A percentile compares a stretch with the other conserved stretches of the same genome.
Evolutionary conservation across 2,797 vertebrate genomes (phyloP).

Genomic region (Semotilus atromaculatus): DNA sequence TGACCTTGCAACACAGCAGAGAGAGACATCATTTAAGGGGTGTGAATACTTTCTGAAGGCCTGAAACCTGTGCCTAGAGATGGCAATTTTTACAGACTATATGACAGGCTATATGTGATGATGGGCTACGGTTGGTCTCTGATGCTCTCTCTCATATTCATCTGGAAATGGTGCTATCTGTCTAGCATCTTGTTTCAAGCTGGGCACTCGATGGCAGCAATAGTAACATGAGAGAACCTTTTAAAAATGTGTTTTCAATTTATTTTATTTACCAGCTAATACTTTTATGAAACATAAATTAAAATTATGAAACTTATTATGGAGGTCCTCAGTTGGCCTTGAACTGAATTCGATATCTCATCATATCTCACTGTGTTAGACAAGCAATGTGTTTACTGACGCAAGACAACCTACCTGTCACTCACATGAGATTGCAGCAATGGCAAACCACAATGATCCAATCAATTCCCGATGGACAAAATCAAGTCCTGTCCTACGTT

Average conservation of each 20-base stretch:
- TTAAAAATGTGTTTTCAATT: not conserved
- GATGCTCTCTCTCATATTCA: constrained; percentile 59
- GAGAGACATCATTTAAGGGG: not conserved
- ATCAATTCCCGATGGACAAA: not conserved
- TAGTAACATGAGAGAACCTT: not conserved
- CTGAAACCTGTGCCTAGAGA: not conserved
- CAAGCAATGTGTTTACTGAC: not conserved
- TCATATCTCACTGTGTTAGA: too few relatives aligned
- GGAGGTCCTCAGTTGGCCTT: not conserved
- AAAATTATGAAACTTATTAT: not conserved
- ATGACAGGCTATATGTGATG: not conserved
- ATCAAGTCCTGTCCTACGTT: not conserved
- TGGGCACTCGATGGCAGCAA: constrained; percentile 23
- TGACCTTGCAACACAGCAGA: not conserved
- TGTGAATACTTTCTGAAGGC: not conserved
- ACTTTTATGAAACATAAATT: not conserved
- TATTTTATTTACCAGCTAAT: not conserved
- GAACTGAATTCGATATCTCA: not conserved
- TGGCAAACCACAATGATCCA: not conserved
- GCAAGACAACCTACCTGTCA: not conserved
- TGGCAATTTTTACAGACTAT: not conserved
- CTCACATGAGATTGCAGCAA: too few relatives aligned
- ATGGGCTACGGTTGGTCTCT: not conserved
- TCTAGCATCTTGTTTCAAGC: constrained; percentile 52
- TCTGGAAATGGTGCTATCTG: constrained; percentile 58